These are phyloP conservation scores for Eupeodes luniger DNA, from an alignment of 2,888 invertebrate species.

Conservation along the genomic window DNA sequence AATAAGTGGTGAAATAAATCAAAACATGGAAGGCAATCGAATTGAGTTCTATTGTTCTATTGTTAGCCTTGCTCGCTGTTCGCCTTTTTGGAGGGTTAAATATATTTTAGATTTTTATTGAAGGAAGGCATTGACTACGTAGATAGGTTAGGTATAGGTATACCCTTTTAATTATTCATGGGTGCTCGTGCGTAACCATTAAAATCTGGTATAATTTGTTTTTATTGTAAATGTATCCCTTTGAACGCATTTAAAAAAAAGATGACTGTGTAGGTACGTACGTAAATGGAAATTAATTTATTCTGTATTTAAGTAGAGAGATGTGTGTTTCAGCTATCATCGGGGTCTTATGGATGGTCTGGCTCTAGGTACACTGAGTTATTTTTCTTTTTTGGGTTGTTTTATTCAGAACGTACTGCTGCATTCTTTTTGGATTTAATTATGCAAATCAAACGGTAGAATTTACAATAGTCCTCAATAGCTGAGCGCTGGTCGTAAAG, in stretches of 20 bases:
- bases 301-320: not conserved
- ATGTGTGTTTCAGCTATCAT: not conserved
- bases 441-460: not conserved
- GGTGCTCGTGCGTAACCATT: constrained; percentile 49
- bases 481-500: too few species aligned
- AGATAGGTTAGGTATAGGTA: not conserved
- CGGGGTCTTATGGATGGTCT: not conserved
- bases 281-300: constrained; percentile 16
- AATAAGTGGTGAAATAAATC: constrained; percentile 69
- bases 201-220: constrained; percentile 36
- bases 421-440: not conserved
- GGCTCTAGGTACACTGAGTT: not conserved
- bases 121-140: not conserved
- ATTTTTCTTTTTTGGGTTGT: not conserved
- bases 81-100: constrained; percentile 30
- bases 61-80: not conserved
- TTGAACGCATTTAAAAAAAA: not conserved
- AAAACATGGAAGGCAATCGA: constrained; percentile 69
- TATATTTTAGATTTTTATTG: constrained; percentile 26
- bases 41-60: constrained; percentile 61
- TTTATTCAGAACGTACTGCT: not conserved
- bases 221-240: constrained; percentile 14
- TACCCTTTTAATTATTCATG: constrained; percentile 51
- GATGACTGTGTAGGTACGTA: not conserved
- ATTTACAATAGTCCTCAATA: too few species aligned